phyloP scores from a whole-genome alignment of 2,797 vertebrate genomes.

The Dipus sagitta region DNA sequence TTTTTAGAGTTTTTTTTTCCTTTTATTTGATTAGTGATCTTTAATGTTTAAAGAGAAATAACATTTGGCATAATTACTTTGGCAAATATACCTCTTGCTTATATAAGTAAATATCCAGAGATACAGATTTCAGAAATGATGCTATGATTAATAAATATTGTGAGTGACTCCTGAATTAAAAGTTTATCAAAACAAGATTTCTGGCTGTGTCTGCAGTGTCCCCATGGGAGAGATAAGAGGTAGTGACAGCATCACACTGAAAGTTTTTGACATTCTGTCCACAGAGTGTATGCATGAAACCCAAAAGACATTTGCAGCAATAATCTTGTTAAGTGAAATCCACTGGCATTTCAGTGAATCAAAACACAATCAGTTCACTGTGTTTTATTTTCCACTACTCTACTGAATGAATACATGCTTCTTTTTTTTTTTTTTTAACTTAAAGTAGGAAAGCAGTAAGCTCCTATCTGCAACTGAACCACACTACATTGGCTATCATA shows the following conservation, averaged over 20 bases:
- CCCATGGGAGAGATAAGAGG: constrained; percentile 69
- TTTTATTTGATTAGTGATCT: background rate
- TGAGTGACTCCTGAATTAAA: constrained; percentile 69
- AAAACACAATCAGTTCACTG: constrained; percentile 65
- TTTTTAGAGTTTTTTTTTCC: background rate
- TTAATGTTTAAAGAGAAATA: background rate
- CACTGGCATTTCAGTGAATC: constrained; percentile 76
- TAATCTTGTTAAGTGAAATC: constrained; percentile 71
- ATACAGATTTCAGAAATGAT: constrained; percentile 63
- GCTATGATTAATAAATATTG: constrained; percentile 75
- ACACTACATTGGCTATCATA: constrained; percentile 54
- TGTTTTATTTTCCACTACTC: constrained; percentile 71
- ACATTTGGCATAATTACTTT: background rate
- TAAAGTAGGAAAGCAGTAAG: constrained; percentile 38
- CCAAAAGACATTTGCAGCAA: constrained; percentile 47
- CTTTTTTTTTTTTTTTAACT: constrained; percentile 43
- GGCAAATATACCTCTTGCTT: constrained; percentile 52
- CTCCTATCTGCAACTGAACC: constrained; percentile 42
- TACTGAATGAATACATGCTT: background rate
- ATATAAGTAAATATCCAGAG: constrained; percentile 1
- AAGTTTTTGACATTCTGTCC: background rate
- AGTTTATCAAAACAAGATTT: constrained; percentile 69
- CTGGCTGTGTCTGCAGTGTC: constrained; percentile 53
- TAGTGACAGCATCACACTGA: constrained; percentile 15
- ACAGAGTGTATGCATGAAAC: constrained; percentile 51